phyloP scores from a whole-genome alignment of 2,888 invertebrate species.

The Drosophila mayaguana region DNA sequence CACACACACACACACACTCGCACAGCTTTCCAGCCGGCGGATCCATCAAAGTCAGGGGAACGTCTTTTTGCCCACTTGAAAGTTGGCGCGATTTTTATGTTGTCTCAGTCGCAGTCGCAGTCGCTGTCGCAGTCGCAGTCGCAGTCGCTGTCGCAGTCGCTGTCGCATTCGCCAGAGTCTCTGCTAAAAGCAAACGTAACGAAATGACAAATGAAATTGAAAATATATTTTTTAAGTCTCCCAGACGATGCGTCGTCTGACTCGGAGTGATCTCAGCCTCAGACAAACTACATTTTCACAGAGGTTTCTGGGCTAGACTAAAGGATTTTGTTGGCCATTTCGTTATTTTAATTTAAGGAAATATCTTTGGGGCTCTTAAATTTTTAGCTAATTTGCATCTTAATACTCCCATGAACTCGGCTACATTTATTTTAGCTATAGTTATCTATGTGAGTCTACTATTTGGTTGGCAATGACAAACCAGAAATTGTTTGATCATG shows the following conservation, averaged over 20 bases:
- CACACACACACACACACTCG: conserved; percentile 4
- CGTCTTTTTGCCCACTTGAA: conserved; percentile 44
- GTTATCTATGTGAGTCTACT: too few species aligned
- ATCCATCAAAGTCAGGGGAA: conserved; percentile 71
- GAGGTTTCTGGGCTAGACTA: conserved; percentile 17
- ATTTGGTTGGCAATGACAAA: too few species aligned
- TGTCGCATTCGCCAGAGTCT: conserved; percentile 7
- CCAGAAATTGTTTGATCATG: too few species aligned
- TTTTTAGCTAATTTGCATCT: conserved; percentile 2
- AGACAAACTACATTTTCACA: conserved; percentile 28
- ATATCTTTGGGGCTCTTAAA: background rate
- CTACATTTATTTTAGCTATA: background rate
- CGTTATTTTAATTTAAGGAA: background rate
- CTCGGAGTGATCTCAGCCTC: conserved; percentile 18
- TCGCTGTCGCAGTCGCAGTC: too few species aligned
- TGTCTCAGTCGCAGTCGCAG: conserved; percentile 20
- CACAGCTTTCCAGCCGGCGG: conserved; percentile 48
- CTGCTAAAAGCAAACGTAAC: conserved; percentile 67
- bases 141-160: too few species aligned
- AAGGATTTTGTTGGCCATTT: conserved; percentile 5
- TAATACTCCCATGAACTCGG: background rate
- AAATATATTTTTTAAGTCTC: conserved; percentile 58
- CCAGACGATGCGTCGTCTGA: conserved; percentile 1
- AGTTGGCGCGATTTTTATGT: conserved; percentile 49
- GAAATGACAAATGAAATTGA: conserved; percentile 81